These are phyloP conservation scores for Aphelenchoides avenae DNA, from an alignment of 1,140 invertebrate species.

Conservation along the genomic window DNA sequence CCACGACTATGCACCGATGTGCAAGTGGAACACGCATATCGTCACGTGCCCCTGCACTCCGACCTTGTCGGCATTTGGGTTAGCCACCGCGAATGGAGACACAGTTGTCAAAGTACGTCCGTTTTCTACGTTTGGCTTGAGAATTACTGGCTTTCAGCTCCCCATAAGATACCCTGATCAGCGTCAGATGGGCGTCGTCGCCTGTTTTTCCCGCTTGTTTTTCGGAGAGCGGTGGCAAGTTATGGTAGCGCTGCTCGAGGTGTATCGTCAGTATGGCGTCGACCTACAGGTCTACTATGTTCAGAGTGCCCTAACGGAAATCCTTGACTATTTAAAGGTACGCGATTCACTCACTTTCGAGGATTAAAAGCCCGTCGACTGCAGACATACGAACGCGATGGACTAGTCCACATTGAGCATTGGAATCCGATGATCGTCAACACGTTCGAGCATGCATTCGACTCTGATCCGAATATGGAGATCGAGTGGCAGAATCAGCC, in stretches of 20 bases:
- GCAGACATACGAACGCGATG: constrained; percentile 32
- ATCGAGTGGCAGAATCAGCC: constrained; percentile 52
- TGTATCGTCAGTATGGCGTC: constrained; percentile 47
- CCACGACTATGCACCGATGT: too few relatives aligned
- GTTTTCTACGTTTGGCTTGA: too few relatives aligned
- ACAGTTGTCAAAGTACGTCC: too few relatives aligned
- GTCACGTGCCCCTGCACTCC: too few relatives aligned
- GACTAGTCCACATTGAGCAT: constrained; percentile 29
- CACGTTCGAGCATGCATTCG: constrained; percentile 10
- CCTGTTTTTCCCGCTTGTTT: constrained; percentile 47
- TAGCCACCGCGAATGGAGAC: too few relatives aligned
- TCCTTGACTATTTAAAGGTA: constrained; percentile 25
- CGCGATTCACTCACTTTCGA: too few relatives aligned
- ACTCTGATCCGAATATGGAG: constrained; percentile 47
- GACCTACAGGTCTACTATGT: constrained; percentile 49
- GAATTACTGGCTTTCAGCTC: too few relatives aligned
- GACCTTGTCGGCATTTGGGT: too few relatives aligned
- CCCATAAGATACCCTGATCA: too few relatives aligned
- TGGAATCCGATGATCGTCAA: constrained; percentile 28
- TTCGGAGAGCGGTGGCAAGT: constrained; percentile 51
- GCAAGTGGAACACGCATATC: too few relatives aligned
- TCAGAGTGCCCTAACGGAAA: constrained; percentile 44
- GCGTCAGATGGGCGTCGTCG: constrained; percentile 25
- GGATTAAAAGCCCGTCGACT: neutral
- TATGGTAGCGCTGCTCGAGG: constrained; percentile 42